Percentiles rank a stretch among this genome's conserved stretches.
These are phyloP conservation scores for Ophion ellenae DNA, from an alignment of 2,888 invertebrate genomes.

Conservation along the genomic window DNA sequence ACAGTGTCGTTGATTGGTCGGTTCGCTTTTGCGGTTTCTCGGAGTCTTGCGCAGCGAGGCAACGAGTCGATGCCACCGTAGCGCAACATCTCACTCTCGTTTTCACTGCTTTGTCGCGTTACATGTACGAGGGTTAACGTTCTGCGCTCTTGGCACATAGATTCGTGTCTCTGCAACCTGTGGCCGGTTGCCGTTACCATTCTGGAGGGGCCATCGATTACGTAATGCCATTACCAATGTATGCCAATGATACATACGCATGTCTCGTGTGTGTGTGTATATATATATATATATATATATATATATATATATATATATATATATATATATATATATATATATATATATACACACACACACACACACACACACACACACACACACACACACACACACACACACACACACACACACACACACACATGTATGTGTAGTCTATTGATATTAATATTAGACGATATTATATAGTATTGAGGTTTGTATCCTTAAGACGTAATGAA, in stretches of 20 bases:
- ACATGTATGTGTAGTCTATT: no score
- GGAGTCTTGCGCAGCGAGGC: conserved; percentile 36
- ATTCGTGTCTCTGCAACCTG: conserved; percentile 55
- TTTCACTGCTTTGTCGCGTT: conserved; percentile 46
- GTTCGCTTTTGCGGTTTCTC: background rate
- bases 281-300: background rate
- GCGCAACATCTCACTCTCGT: conserved; percentile 55
- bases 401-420: no score
- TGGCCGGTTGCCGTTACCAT: conserved; percentile 51
- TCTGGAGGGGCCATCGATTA: conserved; percentile 46
- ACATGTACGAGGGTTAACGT: conserved; percentile 49
- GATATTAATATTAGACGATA: no score
- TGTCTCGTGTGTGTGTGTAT: background rate
- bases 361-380: no score
- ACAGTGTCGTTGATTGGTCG: background rate
- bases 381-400: no score
- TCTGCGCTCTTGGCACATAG: conserved; percentile 41
- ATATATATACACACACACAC: no score
- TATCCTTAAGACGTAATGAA: no score
- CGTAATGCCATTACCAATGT: conserved; percentile 56
- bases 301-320: no score
- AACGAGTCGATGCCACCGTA: conserved; percentile 43
- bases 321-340: no score
- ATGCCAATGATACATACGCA: conserved; percentile 35
- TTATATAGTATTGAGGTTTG: background rate